These are phyloP conservation scores for Ceuthmochares aereus DNA, from an alignment of 2,113 vertebrate genomes.

Conservation along the genomic window DNA sequence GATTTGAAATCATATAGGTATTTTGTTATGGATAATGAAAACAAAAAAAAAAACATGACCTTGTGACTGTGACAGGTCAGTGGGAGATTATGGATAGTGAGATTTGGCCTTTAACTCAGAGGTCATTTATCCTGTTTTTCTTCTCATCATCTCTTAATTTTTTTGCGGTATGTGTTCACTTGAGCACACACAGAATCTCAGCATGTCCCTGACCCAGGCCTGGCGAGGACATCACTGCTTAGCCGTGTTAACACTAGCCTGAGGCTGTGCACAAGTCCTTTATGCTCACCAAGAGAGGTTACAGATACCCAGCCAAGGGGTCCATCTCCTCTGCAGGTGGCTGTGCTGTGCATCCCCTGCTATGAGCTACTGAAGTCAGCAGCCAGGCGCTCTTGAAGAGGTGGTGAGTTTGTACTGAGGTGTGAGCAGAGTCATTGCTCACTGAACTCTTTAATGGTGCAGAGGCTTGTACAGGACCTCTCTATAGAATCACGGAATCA, in stretches of 20 bases:
- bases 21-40: neutral
- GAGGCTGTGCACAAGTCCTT: neutral
- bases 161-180: neutral
- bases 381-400: neutral
- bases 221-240: neutral
- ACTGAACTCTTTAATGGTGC: neutral
- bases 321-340: neutral
- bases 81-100: neutral
- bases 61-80: neutral
- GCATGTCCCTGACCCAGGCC: neutral
- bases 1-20: neutral
- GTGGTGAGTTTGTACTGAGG: neutral
- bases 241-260: fast-evolving
- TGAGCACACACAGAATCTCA: neutral
- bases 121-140: neutral
- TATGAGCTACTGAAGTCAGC: neutral
- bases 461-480: neutral
- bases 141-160: neutral
- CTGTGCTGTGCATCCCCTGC: neutral
- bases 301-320: neutral
- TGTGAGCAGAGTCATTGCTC: neutral
- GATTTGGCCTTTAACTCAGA: neutral
- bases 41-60: neutral
- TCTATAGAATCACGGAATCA: neutral
- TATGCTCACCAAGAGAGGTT: neutral